Evolutionary conservation across 2,113 vertebrate genomes (phyloP).

Genomic region (Cephalopholis sonnerati): DNA sequence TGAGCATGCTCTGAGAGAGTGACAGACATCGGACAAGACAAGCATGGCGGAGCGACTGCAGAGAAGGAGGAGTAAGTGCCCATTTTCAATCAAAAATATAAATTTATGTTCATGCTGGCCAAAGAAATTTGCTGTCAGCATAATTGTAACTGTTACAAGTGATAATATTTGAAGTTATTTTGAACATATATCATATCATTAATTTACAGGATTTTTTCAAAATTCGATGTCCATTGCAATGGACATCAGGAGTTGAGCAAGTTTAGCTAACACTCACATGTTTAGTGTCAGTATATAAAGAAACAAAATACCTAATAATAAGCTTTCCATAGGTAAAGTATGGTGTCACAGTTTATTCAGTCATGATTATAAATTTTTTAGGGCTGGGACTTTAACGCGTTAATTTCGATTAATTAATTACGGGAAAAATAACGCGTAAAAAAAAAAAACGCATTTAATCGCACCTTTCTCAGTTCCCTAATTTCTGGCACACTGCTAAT

Average conservation of each 20-base stretch:
- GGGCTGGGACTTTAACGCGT: too few relatives aligned
- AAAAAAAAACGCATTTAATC: too few relatives aligned
- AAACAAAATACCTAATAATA: constrained; percentile 9
- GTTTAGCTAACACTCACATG: not conserved
- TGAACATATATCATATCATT: not conserved
- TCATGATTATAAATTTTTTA: not conserved
- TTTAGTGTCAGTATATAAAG: constrained; percentile 6
- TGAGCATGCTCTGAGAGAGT: not conserved
- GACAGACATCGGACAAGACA: too few relatives aligned
- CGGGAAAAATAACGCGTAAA: too few relatives aligned
- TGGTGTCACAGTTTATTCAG: not conserved
- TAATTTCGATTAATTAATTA: too few relatives aligned
- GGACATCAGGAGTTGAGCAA: too few relatives aligned
- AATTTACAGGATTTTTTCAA: constrained; percentile 2
- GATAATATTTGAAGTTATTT: constrained; percentile 2
- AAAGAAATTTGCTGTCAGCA: not conserved
- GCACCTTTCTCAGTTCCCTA: too few relatives aligned
- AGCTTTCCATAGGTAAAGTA: not conserved
- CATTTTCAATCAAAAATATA: constrained; percentile 19
- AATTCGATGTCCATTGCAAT: not conserved
- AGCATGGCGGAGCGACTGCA: not conserved
- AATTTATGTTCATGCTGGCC: not conserved
- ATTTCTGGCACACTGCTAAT: too few relatives aligned
- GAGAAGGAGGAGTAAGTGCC: not conserved
- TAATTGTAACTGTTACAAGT: not conserved